Conservation (phyloP, 30 jellyfish, hydroid and myxozoan species). For the Phacellophora camtschatica region DNA sequence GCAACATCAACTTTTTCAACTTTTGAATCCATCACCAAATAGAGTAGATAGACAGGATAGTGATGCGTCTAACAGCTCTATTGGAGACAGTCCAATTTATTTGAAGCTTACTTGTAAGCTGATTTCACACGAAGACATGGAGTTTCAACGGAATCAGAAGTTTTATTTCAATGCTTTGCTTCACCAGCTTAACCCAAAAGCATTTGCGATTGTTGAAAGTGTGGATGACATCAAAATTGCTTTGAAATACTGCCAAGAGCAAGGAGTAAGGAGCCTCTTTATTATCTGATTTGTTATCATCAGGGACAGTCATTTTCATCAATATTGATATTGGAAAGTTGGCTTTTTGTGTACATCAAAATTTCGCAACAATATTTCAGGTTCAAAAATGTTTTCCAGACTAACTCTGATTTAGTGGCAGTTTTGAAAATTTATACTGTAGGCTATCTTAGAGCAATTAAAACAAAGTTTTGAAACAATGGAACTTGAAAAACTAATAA, state of each 20-base stretch:
- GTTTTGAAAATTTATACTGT: too few relatives aligned
- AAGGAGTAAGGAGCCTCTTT: slow-evolving; percentile 7
- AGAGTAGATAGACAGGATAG: slow-evolving; percentile 28
- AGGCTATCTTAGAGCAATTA: too few relatives aligned
- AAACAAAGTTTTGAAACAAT: too few relatives aligned
- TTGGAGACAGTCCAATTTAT: slow-evolving; percentile 31
- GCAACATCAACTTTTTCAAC: too few relatives aligned
- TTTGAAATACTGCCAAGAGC: slow-evolving; percentile 46
- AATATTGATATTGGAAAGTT: too few relatives aligned
- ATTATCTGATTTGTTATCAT: not conserved
- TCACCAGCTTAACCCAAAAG: slow-evolving; percentile 40
- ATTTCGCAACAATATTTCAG: too few relatives aligned
- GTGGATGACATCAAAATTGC: slow-evolving; percentile 40
- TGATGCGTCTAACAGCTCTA: slow-evolving; percentile 28
- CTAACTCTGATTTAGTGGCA: too few relatives aligned
- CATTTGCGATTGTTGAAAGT: slow-evolving; percentile 45
- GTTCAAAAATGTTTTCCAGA: too few relatives aligned
- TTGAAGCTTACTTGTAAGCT: slow-evolving; percentile 39
- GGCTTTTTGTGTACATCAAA: too few relatives aligned
- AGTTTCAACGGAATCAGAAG: slow-evolving; percentile 32
- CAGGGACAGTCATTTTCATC: too few relatives aligned
- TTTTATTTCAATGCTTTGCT: slow-evolving; percentile 46
- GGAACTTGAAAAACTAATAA: too few relatives aligned
- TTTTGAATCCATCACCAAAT: not conserved
- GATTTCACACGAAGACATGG: slow-evolving; percentile 44